Conservation (phyloP, 2,113 vertebrate species). For the Gallinago paraguaiae region DNA sequence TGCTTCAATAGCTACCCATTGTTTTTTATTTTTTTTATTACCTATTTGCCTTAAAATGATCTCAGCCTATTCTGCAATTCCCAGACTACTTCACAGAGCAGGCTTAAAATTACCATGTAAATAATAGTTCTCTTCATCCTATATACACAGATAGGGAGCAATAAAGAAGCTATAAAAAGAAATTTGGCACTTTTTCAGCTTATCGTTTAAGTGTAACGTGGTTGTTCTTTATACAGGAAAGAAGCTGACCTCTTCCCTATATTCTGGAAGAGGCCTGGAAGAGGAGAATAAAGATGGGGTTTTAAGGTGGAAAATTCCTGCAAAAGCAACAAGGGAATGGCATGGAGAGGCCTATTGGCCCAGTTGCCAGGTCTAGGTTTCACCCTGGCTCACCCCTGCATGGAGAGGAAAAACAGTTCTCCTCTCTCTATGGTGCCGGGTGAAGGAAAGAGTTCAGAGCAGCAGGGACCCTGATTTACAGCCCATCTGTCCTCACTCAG, state of each 20-base stretch:
- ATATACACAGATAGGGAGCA: constrained; percentile 20
- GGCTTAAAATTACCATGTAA: not conserved
- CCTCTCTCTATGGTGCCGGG: not conserved
- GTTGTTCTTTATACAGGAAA: constrained; percentile 18
- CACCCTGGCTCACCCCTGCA: constrained; percentile 48
- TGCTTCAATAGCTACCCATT: not conserved
- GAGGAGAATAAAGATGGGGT: not conserved
- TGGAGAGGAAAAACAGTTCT: constrained; percentile 35
- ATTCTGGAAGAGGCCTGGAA: not conserved
- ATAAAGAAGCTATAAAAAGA: constrained; percentile 62
- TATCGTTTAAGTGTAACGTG: not conserved
- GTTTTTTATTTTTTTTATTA: constrained; percentile 3
- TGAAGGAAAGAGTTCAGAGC: constrained; percentile 30
- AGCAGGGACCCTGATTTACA: constrained; percentile 60
- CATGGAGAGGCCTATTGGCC: not conserved
- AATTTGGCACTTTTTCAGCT: constrained; percentile 51
- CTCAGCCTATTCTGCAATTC: not conserved
- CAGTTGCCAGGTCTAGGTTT: constrained; percentile 15
- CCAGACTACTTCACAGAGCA: not conserved
- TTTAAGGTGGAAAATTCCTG: constrained; percentile 29
- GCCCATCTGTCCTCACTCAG: constrained; percentile 25
- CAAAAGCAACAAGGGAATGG: not conserved
- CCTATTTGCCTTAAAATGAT: constrained; percentile 29
- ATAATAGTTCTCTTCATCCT: not conserved
- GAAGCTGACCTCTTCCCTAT: constrained; percentile 28